phyloP scores from a whole-genome alignment of 2,113 vertebrate genomes.

The Salvator merianae region DNA sequence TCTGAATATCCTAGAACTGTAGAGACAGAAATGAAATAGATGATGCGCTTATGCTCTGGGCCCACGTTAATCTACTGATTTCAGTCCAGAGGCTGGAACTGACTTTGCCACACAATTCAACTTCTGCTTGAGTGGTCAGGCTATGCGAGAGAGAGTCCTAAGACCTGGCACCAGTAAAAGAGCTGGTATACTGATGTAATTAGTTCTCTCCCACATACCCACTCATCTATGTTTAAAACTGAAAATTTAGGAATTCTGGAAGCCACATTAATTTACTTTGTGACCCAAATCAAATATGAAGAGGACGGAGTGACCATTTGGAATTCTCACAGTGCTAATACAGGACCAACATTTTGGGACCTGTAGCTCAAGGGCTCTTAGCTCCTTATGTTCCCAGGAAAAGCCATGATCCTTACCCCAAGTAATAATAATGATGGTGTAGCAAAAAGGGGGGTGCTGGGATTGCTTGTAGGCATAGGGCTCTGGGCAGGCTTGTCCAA shows the following conservation, averaged over 20 bases:
- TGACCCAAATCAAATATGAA: not conserved
- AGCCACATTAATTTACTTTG: not conserved
- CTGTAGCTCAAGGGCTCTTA: not conserved
- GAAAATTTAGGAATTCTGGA: not conserved
- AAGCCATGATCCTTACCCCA: not conserved
- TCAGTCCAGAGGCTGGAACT: not conserved
- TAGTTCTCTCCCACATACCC: not conserved
- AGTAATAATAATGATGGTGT: too few species aligned
- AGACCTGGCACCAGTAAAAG: not conserved
- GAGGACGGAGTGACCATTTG: not conserved
- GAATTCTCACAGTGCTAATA: not conserved
- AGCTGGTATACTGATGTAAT: not conserved
- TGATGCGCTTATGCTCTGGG: not conserved
- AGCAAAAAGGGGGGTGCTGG: too few species aligned
- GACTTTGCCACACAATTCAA: not conserved
- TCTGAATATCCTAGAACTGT: not conserved
- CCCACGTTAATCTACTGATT: not conserved
- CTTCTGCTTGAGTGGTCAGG: not conserved
- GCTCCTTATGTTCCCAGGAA: not conserved
- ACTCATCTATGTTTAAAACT: not conserved
- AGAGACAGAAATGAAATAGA: too few species aligned
- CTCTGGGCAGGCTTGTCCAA: too few species aligned
- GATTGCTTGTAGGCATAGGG: too few species aligned
- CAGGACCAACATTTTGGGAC: not conserved
- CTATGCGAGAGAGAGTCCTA: not conserved